Percentiles rank a stretch among this genome's conserved stretches.
phyloP scores from a whole-genome alignment of 2,888 invertebrate species.

The Agriopis marginaria region DNA sequence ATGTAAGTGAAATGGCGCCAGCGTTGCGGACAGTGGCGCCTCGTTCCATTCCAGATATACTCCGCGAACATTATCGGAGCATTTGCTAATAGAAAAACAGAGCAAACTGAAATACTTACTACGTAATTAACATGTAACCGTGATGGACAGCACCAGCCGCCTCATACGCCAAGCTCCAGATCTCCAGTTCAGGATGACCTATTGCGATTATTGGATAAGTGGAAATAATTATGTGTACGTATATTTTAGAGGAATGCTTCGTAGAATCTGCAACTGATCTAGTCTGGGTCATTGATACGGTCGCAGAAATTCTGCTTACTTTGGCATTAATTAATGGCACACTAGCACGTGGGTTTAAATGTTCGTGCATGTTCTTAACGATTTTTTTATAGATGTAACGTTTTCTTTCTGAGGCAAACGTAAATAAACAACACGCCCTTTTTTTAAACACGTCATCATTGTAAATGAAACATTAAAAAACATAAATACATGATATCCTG shows the following conservation, averaged over 20 bases:
- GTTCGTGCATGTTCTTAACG: neutral
- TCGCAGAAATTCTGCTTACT: conserved; percentile 27
- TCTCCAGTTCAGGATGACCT: conserved; percentile 44
- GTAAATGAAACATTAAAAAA: too few relatives aligned
- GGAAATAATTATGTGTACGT: conserved; percentile 33
- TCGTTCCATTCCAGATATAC: conserved; percentile 18
- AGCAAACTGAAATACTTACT: conserved; percentile 37
- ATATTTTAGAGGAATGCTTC: conserved; percentile 23
- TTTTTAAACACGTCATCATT: too few relatives aligned
- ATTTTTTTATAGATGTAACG: neutral
- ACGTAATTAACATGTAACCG: conserved; percentile 44
- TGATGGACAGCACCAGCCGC: conserved; percentile 50
- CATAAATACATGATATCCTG: too few relatives aligned
- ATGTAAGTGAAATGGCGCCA: conserved; percentile 29
- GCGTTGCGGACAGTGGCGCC: conserved; percentile 19
- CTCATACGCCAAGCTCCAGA: conserved; percentile 29
- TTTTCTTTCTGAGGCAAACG: neutral
- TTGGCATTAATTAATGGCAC: conserved; percentile 16
- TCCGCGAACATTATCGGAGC: conserved; percentile 33
- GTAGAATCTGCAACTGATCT: conserved; percentile 26
- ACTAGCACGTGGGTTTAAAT: neutral
- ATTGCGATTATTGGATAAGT: conserved; percentile 47
- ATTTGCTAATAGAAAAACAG: conserved; percentile 39
- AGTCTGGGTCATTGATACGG: conserved; percentile 34
- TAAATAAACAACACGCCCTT: too few relatives aligned